Evolutionary conservation across 2,888 invertebrate species (phyloP), one percentile per base, ranked within the genome.

Genomic region (Antitype chi): DNA sequence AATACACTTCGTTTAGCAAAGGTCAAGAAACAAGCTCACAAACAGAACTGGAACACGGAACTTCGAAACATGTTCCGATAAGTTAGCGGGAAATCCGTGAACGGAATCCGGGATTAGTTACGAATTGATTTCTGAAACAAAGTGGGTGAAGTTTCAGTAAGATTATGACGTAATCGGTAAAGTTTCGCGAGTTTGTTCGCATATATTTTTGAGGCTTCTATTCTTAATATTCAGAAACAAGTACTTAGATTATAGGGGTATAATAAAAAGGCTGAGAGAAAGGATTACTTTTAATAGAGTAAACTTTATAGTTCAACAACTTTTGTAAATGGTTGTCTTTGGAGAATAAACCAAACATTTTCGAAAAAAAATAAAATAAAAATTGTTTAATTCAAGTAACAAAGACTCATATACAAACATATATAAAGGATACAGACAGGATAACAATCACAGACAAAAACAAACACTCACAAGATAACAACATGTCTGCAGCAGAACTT

Each of bases 61-160:
- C 78, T 85, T 57, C 25, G 68, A 80, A 87, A 78, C 77, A 77
- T 82, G 80, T 84, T 74, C 55, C 64, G 70, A 52, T 77, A 88
- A 88, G 60, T 87, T 77, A 64, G 72, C 64, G 60, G 67, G 70
- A 60, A 81, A 76, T 74, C 80, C 80, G 79, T 69, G 81, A 80
- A 67, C 71, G 59, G 87, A 88, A 82, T 88, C 78, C 77, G 17
- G 76, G 70, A 88, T 88, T 84, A 87, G 80, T 78, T 78, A 52
- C 47, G 75, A 76, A 88, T 88, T 85, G 87, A 82, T 84, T 82
- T 60, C 28, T 28, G 74, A 74, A 82, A 74, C 79, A 81, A 68
- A 76, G 53, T 60, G 20, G 32, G 25, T 71, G 59, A 84, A 73
- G 70, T 77, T 84, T 74, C 62, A 25, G 52, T n/a, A 60, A 63